Percentiles rank a stretch among this genome's conserved stretches.
These are phyloP conservation scores for Tetramorium parvispinum DNA, from an alignment of 1,140 invertebrate genomes.

Conservation along the genomic window DNA sequence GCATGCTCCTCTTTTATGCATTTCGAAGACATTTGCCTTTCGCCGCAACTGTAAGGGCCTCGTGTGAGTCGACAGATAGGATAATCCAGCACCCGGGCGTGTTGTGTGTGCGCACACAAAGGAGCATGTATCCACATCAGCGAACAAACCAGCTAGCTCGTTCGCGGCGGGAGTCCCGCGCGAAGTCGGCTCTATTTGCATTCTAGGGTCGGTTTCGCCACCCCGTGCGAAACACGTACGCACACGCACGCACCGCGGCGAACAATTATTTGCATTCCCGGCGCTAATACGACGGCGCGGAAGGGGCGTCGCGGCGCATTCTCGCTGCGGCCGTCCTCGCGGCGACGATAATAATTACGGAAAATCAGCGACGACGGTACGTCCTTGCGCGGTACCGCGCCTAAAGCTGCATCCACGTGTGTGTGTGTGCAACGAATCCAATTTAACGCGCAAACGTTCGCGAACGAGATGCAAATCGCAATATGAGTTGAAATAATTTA, in stretches of 20 bases:
- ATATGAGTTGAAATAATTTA: background rate
- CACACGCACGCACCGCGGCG: slow-evolving; percentile 50
- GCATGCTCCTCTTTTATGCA: background rate
- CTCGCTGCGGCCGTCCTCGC: slow-evolving; percentile 29
- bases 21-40: background rate
- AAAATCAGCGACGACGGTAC: slow-evolving; percentile 54
- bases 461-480: background rate
- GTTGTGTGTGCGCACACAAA: slow-evolving; percentile 37
- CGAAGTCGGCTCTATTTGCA: slow-evolving; percentile 82
- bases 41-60: background rate
- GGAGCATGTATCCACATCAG: slow-evolving; percentile 59
- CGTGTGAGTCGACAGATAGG: slow-evolving; percentile 14
- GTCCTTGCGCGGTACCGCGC: slow-evolving; percentile 22
- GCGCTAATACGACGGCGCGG: slow-evolving; percentile 67
- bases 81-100: slow-evolving; percentile 18
- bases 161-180: slow-evolving; percentile 53
- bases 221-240: slow-evolving; percentile 54
- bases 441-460: slow-evolving; percentile 3
- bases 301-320: slow-evolving; percentile 51
- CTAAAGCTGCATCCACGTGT: background rate
- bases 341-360: slow-evolving; percentile 38
- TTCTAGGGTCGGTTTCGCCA: slow-evolving; percentile 79
- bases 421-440: background rate
- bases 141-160: slow-evolving; percentile 43
- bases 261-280: slow-evolving; percentile 84